Evolutionary conservation across 2,113 vertebrate genomes (phyloP), one percentile per base, ranked within the genome.

Genomic region (Madoqua kirkii): DNA sequence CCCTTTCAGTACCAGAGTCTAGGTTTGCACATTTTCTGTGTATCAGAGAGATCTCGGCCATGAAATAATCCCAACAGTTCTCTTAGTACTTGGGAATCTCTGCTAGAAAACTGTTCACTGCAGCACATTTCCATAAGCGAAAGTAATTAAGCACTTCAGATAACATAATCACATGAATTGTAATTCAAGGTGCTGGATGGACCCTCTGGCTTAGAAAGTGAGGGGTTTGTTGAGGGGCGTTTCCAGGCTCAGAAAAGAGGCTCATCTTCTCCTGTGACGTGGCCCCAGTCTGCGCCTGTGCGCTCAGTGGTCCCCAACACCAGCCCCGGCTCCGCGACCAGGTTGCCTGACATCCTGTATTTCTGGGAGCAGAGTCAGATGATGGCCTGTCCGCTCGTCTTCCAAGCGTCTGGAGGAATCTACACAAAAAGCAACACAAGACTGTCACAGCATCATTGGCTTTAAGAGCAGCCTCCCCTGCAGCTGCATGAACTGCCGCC

Each of bases 91-190:
- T 83, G 19, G 40, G 17, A 62, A 83, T 59, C 31, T 86, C 79
- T 84, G 16, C 43, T 78, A n/a, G 59, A 83, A 98, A 81, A n/a
- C n/a, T 21, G 43, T 93, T 81, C 1, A 64, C 14, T 74, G 45
- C 33, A 94, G 21, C 50, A 52, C 25, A 57, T 93, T 96, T 95
- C 48, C 52, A 15, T 48, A 79, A 89, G 52, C 27, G 3, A 91
- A 27, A 86, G 95, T 94, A 89, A 79, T 59, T 50, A 92, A 88
- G 40, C 48, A 27, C 19, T 74, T 86, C 40, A 67, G 50, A 62
- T 71, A 94, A 90, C 83, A 67, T 31, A 82, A 91, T 87, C 25
- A 23, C 17, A 27, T 93, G 96, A 48, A 55, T 92, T 57, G 76
- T 86, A 25, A 86, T 78, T 55, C 76, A 93, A 79, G 29, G n/a